These are phyloP conservation scores for Anarsia innoxiella DNA, from an alignment of 2,888 invertebrate genomes.

Conservation along the genomic window DNA sequence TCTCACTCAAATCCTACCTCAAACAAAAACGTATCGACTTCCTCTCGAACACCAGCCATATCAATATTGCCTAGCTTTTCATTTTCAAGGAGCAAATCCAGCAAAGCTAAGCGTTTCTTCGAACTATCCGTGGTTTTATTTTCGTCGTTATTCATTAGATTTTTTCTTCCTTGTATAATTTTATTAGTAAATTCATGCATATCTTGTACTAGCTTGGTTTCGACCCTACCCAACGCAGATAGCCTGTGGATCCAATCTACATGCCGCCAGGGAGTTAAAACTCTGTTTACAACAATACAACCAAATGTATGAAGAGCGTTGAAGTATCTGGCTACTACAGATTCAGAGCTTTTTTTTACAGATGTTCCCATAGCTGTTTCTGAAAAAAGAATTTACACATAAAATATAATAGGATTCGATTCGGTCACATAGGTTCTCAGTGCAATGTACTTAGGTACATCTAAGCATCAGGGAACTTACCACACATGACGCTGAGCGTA, in stretches of 20 bases:
- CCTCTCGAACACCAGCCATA: constrained; percentile 77
- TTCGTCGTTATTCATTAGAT: neutral
- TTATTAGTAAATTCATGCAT: constrained; percentile 63
- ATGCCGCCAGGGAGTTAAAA: constrained; percentile 10
- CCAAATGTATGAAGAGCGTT: constrained; percentile 44
- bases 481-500: constrained; percentile 21
- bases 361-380: constrained; percentile 71
- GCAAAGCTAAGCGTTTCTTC: constrained; percentile 73
- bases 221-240: constrained; percentile 1
- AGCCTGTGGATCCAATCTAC: constrained; percentile 8
- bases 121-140: constrained; percentile 14
- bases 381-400: constrained; percentile 14
- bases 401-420: too few relatives aligned
- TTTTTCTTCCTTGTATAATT: constrained; percentile 36
- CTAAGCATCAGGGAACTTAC: too few relatives aligned
- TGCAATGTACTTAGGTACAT: too few relatives aligned
- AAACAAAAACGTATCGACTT: constrained; percentile 84
- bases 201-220: constrained; percentile 37
- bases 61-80: constrained; percentile 72
- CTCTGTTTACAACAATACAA: constrained; percentile 6
- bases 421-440: neutral
- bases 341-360: constrained; percentile 31
- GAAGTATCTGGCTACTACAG: constrained; percentile 44
- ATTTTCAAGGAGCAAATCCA: constrained; percentile 77
- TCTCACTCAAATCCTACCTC: too few relatives aligned